Conservation (phyloP, 2,113 vertebrate species). For the Hyaena hyaena region DNA sequence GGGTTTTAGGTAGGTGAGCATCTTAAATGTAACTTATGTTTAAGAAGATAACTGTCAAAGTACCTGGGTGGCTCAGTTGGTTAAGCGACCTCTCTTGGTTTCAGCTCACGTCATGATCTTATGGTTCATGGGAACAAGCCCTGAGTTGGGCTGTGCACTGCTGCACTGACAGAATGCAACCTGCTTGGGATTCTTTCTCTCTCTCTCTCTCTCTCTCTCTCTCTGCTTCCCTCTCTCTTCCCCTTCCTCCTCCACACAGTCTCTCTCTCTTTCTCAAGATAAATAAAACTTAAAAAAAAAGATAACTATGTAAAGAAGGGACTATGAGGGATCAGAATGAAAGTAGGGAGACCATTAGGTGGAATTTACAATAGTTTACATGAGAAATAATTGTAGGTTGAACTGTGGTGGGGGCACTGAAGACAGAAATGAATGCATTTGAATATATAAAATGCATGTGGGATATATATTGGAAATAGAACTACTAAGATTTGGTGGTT, state of each 20-base stretch:
- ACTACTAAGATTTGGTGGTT: background rate
- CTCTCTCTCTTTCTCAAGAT: too few relatives aligned
- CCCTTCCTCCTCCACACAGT: too few relatives aligned
- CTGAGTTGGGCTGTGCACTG: too few relatives aligned
- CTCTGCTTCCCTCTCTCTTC: too few relatives aligned
- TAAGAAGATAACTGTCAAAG: background rate
- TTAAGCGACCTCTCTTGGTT: too few relatives aligned
- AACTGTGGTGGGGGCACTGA: background rate
- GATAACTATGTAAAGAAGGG: background rate
- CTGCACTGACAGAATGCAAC: too few relatives aligned
- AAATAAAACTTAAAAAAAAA: background rate
- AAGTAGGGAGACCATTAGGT: conserved; percentile 6
- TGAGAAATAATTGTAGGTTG: conserved; percentile 7
- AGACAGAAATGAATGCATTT: conserved; percentile 6
- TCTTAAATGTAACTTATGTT: background rate
- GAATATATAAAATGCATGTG: background rate
- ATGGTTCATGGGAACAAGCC: too few relatives aligned
- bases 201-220: too few relatives aligned
- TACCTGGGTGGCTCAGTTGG: too few relatives aligned
- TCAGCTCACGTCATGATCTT: too few relatives aligned
- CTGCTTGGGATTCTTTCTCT: too few relatives aligned
- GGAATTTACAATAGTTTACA: background rate
- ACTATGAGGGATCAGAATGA: background rate
- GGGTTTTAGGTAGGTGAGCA: background rate
- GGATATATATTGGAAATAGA: background rate